Percentiles rank a stretch among this genome's conserved stretches.
phyloP scores from a whole-genome alignment of 2,113 vertebrate genomes.

The Cyprinus carpio region DNA sequence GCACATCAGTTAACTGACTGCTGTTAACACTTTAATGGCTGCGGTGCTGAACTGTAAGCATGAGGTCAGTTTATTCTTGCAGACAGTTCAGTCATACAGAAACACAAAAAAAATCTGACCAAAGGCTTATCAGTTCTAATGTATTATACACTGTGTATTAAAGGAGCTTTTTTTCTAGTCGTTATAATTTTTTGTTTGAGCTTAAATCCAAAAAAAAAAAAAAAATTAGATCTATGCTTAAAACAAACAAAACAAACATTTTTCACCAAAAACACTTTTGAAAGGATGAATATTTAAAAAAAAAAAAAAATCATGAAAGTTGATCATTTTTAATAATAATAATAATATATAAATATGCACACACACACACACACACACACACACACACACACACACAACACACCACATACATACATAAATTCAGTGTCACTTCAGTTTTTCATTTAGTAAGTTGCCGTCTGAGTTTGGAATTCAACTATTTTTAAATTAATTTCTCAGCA shows the following conservation, averaged over 20 bases:
- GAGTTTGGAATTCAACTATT: neutral
- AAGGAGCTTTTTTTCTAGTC: neutral
- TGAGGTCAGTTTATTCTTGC: constrained; percentile 2
- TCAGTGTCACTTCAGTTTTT: too few species aligned
- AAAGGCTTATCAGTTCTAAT: neutral
- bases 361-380: too few species aligned
- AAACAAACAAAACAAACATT: neutral
- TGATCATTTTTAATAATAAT: too few species aligned
- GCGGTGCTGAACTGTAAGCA: neutral
- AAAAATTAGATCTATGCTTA: neutral
- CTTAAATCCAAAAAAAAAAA: neutral
- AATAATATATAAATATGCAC: too few species aligned
- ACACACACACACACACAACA: too few species aligned
- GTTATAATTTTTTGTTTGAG: neutral
- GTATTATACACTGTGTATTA: neutral
- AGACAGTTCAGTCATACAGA: neutral
- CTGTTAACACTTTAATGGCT: constrained; percentile 31
- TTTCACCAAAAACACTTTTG: neutral
- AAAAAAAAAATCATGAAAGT: neutral
- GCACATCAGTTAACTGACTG: constrained; percentile 11
- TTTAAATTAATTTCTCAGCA: neutral
- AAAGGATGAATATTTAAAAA: neutral
- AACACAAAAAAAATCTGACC: neutral
- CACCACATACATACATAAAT: too few species aligned
- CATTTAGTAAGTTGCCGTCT: too few species aligned